These are phyloP conservation scores for Neodontobutis hainanensis DNA, from an alignment of 2,113 vertebrate genomes.

Conservation along the genomic window DNA sequence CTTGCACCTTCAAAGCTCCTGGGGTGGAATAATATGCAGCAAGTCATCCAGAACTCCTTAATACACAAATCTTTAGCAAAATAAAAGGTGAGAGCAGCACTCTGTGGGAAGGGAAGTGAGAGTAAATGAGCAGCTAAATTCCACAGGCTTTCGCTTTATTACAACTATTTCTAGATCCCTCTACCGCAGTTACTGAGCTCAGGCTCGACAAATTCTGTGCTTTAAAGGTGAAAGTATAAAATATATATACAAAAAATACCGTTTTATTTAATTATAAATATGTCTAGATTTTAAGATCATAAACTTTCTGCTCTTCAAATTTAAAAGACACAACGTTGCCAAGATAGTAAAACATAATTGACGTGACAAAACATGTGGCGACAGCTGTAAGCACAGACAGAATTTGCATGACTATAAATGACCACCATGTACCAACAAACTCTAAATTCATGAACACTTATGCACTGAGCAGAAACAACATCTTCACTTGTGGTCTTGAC, in stretches of 20 bases:
- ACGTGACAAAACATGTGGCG: too few relatives aligned
- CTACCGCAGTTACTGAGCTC: slow-evolving; percentile 12
- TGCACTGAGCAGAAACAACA: slow-evolving; percentile 16
- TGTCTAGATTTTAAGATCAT: too few relatives aligned
- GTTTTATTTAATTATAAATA: too few relatives aligned
- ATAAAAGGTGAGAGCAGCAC: slow-evolving; percentile 43
- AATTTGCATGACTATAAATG: slow-evolving; percentile 6
- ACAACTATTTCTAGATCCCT: neutral
- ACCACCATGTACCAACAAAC: slow-evolving; percentile 25
- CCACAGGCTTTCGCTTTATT: slow-evolving; percentile 25
- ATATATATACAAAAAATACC: too few relatives aligned
- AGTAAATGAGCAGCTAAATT: slow-evolving; percentile 38
- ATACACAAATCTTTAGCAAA: slow-evolving; percentile 72
- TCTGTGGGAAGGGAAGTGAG: slow-evolving; percentile 36
- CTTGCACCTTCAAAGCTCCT: slow-evolving; percentile 78
- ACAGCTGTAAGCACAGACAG: neutral
- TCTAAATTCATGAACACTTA: slow-evolving; percentile 25
- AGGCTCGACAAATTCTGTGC: neutral
- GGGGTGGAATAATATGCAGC: slow-evolving; percentile 76
- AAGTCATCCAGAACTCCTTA: slow-evolving; percentile 79
- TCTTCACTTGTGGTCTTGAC: slow-evolving; percentile 43
- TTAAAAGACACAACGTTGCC: too few relatives aligned
- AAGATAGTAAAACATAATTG: too few relatives aligned
- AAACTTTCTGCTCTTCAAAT: too few relatives aligned
- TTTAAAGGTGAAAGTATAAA: neutral